Base-by-base conservation (phyloP, 2,113 vertebrate species). In the Anhinga rufa region DNA sequence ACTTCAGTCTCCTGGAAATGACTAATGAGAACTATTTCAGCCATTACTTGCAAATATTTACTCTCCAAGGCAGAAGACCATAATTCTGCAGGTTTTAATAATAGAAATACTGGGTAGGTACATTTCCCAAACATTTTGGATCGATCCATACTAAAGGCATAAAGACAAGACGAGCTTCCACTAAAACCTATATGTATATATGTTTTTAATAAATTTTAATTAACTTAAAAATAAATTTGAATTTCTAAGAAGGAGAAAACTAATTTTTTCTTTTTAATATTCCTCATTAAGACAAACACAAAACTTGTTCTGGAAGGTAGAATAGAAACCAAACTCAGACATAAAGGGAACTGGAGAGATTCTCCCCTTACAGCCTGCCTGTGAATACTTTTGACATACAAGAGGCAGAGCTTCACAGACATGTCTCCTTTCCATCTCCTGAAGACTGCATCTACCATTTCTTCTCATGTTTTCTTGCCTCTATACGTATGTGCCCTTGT, bases 1-100 rank as follows among this genome's bases (percentile, higher is more conserved):
- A 82, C 79, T 95, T 83, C 58, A 86, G 74, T 78, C 70, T 87
- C 62, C 40, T 95, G 90, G 91, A 96, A 94, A 90, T 85, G 32
- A 76, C 49, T 91, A 75, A 85, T 51, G 19, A 88, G 61, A 94
- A 64, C 38, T 81, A 38, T 48, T 92, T 94, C 55, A 70, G 34
- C 20, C 52, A 71, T 68, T 91, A 87, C 10, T 85, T 86, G 55
- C 26, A 94, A 92, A 71, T 75, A 84, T 64, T 79, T 86, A 66
- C 22, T 64, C 49, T 90, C 36, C 44, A 82, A 90, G 48, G 64
- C 69, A 88, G 13, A 21, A 84, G 32, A 48, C 22, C 32, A 70
- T 19, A n/a, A 82, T 55, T 82, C 52, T 17, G 22, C 88, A 86
- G 54, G 84, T 68, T 86, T 93, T 92, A 96, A 94, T 79, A 95